These are phyloP conservation scores for Clepsis dumicolana DNA, from an alignment of 2,888 invertebrate genomes.

Conservation along the genomic window DNA sequence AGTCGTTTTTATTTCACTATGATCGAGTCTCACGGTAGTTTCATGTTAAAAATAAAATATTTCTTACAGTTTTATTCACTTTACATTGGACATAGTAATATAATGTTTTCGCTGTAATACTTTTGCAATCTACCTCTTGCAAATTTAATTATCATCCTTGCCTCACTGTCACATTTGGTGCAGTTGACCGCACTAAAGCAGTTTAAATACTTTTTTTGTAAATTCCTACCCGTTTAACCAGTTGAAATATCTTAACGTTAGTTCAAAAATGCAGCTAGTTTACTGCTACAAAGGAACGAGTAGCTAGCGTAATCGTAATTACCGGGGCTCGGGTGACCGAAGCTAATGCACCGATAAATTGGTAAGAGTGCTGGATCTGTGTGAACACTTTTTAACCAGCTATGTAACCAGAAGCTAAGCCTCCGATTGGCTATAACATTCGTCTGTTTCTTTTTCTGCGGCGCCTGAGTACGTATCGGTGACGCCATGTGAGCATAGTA, in stretches of 20 bases:
- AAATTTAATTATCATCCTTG: background rate
- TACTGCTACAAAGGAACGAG: constrained; percentile 50
- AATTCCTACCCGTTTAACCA: background rate
- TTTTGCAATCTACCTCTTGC: background rate
- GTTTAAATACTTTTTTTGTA: background rate
- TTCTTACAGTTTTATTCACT: background rate
- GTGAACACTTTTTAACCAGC: constrained; percentile 59
- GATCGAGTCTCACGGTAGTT: too few relatives aligned
- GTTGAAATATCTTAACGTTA: background rate
- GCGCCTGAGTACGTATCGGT: constrained; percentile 44
- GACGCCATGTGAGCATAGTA: constrained; percentile 53
- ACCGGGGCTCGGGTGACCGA: constrained; percentile 56
- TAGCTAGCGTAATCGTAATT: constrained; percentile 62
- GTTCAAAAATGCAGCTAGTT: constrained; percentile 23
- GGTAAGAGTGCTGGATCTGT: constrained; percentile 64
- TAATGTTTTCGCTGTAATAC: background rate
- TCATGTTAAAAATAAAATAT: background rate
- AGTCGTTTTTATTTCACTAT: too few relatives aligned
- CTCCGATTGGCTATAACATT: constrained; percentile 51
- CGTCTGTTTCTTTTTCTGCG: constrained; percentile 35
- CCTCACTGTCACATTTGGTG: background rate
- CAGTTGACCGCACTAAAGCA: background rate
- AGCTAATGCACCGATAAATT: constrained; percentile 69
- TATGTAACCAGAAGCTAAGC: constrained; percentile 56
- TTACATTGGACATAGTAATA: background rate